Conservation (phyloP, 92 coral and sea anemone genomes). For the Epizoanthus rinbou region DNA sequence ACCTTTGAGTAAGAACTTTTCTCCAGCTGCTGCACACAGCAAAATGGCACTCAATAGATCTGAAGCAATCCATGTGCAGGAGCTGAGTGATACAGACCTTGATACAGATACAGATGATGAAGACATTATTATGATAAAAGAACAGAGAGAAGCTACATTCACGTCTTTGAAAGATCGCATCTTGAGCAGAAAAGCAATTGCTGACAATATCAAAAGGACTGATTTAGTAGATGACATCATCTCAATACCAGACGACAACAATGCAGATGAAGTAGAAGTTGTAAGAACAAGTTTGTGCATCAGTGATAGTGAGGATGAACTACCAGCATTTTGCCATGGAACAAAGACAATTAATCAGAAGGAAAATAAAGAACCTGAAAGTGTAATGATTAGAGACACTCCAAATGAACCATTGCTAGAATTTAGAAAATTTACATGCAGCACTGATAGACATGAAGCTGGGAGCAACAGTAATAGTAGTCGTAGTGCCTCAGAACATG, state of each 20-base stretch:
- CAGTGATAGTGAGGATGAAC: slow-evolving; percentile 32
- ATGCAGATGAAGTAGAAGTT: not conserved
- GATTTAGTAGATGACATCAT: slow-evolving; percentile 24
- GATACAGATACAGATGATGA: slow-evolving; percentile 41
- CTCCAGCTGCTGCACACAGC: not conserved
- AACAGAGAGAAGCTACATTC: slow-evolving; percentile 10
- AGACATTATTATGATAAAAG: slow-evolving; percentile 31
- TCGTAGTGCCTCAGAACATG: not conserved
- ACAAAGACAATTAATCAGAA: not conserved
- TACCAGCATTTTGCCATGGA: not conserved
- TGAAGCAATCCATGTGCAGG: not conserved
- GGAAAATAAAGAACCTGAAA: not conserved
- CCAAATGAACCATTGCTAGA: too few relatives aligned
- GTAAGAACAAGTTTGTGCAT: slow-evolving; percentile 11
- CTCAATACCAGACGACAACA: not conserved
- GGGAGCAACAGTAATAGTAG: not conserved
- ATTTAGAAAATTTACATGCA: not conserved
- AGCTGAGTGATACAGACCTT: slow-evolving; percentile 33
- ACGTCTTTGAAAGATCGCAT: slow-evolving; percentile 41
- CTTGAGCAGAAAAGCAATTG: not conserved
- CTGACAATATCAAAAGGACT: not conserved
- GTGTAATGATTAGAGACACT: not conserved
- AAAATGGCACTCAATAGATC: not conserved
- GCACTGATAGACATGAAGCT: not conserved
- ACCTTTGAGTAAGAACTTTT: not conserved